Base-by-base conservation (phyloP, 1,140 invertebrate genomes). In the Phymastichus coffea region DNA sequence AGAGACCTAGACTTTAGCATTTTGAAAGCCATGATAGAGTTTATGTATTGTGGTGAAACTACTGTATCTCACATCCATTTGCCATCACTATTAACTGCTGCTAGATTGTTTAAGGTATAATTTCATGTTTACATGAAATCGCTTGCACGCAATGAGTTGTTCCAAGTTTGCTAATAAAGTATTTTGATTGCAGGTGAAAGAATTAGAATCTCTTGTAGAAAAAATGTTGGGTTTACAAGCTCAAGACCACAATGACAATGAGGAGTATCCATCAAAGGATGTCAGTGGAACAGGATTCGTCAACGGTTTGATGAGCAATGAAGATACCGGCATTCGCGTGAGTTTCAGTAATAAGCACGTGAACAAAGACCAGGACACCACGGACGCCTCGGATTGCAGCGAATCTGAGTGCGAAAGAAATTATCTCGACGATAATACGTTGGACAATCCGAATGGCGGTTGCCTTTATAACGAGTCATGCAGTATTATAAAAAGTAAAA, bases 21-120 rank as follows among this genome's bases (percentile, higher is more conserved):
- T 60, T 72, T 84, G 26, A 82, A 82, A 70, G 79, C 81, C 47
- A 77, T 85, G 66, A 78, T 85, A 49, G 82, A 84, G 67, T 84
- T 84, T 63, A 84, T 85, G 81, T 85, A 85, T 57, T 83, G 81
- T 57, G 83, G 83, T 17, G 82, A 83, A 72, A 82, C 82, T 26
- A 82, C 75, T 59, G 80, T 84, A 49, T 77, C 81, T 57, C 77
- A 81, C 66, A 74, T 81, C 46, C 76, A 82, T 66, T 70, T 84
- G 40, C 74, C 77, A 63, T 76, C 81, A 33, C 66, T 84, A 25
- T 68, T 82, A 33, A 73, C 79, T 71, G 82, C 82, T 17, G 81
- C 82, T 38, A 79, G 77, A 70, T 78, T 80, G 65, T 83, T 83
- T 69, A 81, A 83, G 73, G 81, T 84, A 67, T 54, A 51, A 19